phyloP scores from a whole-genome alignment of 2,888 invertebrate genomes.

The Labia minor region DNA sequence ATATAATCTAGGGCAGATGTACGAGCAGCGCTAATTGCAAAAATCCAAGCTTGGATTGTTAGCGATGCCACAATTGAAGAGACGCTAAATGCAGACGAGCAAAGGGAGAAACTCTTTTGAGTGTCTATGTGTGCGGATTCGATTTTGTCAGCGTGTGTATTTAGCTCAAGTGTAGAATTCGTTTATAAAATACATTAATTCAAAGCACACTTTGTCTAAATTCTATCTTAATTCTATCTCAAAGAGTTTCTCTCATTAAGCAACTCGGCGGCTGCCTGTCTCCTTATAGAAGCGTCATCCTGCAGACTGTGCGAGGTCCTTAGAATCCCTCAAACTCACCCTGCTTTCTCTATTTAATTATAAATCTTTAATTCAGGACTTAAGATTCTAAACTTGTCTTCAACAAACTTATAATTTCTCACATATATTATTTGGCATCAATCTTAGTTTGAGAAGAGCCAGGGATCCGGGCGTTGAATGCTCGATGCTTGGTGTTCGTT shows the following conservation, averaged over 20 bases:
- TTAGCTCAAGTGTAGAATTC: constrained; percentile 13
- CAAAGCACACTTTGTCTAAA: constrained; percentile 13
- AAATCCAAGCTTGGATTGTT: neutral
- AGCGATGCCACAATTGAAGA: neutral
- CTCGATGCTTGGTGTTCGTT: neutral
- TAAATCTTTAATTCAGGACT: constrained; percentile 13
- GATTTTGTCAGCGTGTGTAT: constrained; percentile 13
- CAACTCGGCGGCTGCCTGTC: constrained; percentile 1
- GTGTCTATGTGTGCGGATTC: neutral
- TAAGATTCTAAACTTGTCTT: constrained; percentile 13
- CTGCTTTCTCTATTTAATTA: constrained; percentile 5
- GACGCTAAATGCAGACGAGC: constrained; percentile 13
- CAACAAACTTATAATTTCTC: constrained; percentile 13
- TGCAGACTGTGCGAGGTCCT: neutral
- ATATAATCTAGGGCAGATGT: constrained; percentile 7
- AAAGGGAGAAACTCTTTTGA: neutral
- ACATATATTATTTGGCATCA: constrained; percentile 13
- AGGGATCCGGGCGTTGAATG: constrained; percentile 8
- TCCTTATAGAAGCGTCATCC: constrained; percentile 1
- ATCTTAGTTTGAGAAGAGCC: constrained; percentile 13
- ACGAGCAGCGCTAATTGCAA: neutral
- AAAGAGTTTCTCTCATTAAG: constrained; percentile 13
- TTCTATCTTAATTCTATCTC: constrained; percentile 13
- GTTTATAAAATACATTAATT: constrained; percentile 13
- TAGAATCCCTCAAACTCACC: constrained; percentile 1